Base-by-base conservation (phyloP, 1,140 invertebrate species). In the Zophobas atratus region DNA sequence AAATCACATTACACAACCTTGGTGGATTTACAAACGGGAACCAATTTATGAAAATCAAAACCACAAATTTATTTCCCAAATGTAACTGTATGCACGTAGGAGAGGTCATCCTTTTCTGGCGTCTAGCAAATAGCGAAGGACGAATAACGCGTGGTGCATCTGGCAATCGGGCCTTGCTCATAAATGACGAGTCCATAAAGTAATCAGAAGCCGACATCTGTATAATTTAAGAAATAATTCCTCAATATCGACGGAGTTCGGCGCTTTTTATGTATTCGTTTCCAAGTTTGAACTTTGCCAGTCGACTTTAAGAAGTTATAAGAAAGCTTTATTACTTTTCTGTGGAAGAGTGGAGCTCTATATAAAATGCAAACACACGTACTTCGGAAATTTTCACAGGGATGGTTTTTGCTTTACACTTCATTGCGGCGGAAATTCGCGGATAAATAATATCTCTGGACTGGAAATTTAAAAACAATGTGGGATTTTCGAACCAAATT, bases 241-340 rank as follows among this genome's bases (percentile, higher is more conserved):
- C 78, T 70, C 43, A 63, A 76, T 72, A 76, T 79, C 63, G 74
- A 72, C 75, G 35, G 39, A 79, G 70, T 35, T 67, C 70, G 32
- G 35, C 2, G 53, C 53, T 75, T 76, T 79, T 79, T 78, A 76
- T 79, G 53, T 75, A 76, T 76, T 76, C 57, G 56, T 49, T 75
- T 60, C 74, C 35, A 41, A 63, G 36, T 76, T 43, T 76, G 70
- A 79, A 73, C 55, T 79, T 70, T 72, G 2, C 56, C 35, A 70
- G 73, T 56, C 73, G 77, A 70, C 60, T 76, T 70, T 79, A 57
- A 76, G 70, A 79, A 70, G 60, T 78, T 74, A 78, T 60, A 70
- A 76, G 56, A 76, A 79, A 79, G 78, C 78, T 79, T 79, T 79
- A 79, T 79, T 79, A 79, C 70, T 79, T 79, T 79, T 76, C 70